Conservation (phyloP, 1,140 invertebrate genomes). For the Araneus ventricosus region DNA sequence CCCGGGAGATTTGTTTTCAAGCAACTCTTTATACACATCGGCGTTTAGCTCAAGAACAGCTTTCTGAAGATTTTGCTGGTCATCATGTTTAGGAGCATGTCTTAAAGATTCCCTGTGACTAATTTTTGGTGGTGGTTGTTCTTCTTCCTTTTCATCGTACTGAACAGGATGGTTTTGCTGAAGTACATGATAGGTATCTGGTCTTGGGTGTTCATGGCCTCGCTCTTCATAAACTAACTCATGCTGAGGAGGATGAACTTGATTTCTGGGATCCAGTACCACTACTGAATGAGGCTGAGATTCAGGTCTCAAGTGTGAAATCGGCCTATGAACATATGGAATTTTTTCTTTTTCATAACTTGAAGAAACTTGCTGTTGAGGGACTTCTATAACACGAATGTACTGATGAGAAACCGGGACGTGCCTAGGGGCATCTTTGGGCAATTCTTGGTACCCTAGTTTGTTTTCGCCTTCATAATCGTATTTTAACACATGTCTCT, state of each 20-base stretch:
- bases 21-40: conserved; percentile 27
- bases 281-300: background rate
- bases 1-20: conserved; percentile 39
- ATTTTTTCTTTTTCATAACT: background rate
- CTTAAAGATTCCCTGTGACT: background rate
- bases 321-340: background rate
- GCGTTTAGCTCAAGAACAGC: conserved; percentile 51
- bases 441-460: background rate
- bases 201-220: background rate
- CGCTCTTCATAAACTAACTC: background rate
- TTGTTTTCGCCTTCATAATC: background rate
- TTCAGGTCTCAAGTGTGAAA: background rate
- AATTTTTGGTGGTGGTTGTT: background rate
- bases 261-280: background rate
- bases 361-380: background rate
- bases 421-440: background rate
- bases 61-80: background rate
- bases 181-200: background rate
- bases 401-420: conserved; percentile 40
- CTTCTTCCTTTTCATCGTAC: background rate
- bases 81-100: background rate
- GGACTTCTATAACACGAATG: conserved; percentile 12
- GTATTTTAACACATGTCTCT: background rate
- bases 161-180: background rate
- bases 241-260: background rate